A percentile compares a stretch with the other conserved stretches of the same genome.
phyloP scores from a whole-genome alignment of 2,797 vertebrate species.

The Nannoperca obscura region DNA sequence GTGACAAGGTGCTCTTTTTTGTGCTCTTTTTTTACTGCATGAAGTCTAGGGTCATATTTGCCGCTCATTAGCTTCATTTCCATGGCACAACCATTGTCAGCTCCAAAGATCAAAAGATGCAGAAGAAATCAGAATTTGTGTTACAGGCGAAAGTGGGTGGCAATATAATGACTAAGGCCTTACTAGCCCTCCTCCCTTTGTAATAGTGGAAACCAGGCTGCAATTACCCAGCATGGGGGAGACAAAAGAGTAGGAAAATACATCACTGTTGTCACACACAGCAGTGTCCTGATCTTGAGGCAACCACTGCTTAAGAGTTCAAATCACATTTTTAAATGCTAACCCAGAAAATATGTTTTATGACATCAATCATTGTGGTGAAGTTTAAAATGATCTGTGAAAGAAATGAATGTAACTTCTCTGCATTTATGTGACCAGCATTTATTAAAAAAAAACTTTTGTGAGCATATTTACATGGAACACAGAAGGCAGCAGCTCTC shows the following conservation, averaged over 20 bases:
- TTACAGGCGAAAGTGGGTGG: conserved; percentile 45
- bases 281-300: conserved; percentile 31
- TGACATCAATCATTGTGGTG: conserved; percentile 29
- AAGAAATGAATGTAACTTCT: conserved; percentile 27
- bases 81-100: conserved; percentile 37
- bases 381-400: conserved; percentile 25
- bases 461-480: conserved; percentile 4
- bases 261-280: conserved; percentile 59
- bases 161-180: conserved; percentile 56
- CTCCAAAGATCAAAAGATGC: conserved; percentile 57
- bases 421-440: neutral
- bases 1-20: conserved; percentile 11
- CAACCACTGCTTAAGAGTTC: conserved; percentile 33
- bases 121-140: conserved; percentile 44
- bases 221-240: conserved; percentile 66
- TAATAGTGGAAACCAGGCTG: conserved; percentile 65
- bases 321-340: conserved; percentile 35
- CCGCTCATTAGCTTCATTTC: conserved; percentile 60
- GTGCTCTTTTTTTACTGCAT: conserved; percentile 15
- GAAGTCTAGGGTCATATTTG: conserved; percentile 52
- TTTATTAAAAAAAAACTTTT: conserved; percentile 7
- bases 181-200: conserved; percentile 40
- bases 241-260: conserved; percentile 66
- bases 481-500: neutral
- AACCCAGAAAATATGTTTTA: conserved; percentile 31